Evolutionary conservation across 2,888 invertebrate genomes (phyloP).

Genomic region (Petrolisthes manimaculis): DNA sequence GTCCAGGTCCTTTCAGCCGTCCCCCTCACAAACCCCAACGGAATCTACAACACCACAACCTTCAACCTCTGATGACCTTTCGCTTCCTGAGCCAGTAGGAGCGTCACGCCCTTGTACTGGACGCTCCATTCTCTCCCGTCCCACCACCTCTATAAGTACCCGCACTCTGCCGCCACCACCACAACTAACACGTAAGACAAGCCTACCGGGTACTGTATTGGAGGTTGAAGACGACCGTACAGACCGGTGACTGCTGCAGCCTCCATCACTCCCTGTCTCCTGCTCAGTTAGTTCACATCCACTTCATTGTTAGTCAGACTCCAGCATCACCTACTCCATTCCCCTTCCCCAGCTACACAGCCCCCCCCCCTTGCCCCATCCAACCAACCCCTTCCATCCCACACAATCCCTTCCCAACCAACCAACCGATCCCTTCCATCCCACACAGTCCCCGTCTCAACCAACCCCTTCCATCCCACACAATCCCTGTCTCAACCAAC

Average conservation of each 20-base stretch:
- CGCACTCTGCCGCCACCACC: slow-evolving; percentile 27
- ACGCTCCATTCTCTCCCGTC: slow-evolving; percentile 36
- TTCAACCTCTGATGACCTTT: neutral
- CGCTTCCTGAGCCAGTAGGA: neutral
- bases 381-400: too few relatives aligned
- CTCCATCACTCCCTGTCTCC: too few relatives aligned
- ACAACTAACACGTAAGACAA: slow-evolving; percentile 38
- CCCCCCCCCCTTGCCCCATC: too few relatives aligned
- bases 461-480: too few relatives aligned
- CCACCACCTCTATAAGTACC: slow-evolving; percentile 50
- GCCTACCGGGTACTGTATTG: slow-evolving; percentile 38
- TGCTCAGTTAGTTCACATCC: too few relatives aligned
- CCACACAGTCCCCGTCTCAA: too few relatives aligned
- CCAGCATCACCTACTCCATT: too few relatives aligned
- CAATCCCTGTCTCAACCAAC: too few relatives aligned
- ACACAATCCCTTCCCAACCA: too few relatives aligned
- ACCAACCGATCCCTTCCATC: too few relatives aligned
- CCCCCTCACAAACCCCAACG: neutral
- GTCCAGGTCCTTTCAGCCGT: neutral
- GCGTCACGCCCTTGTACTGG: slow-evolving; percentile 29
- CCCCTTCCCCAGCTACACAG: too few relatives aligned
- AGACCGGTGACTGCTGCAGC: neutral
- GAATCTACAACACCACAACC: neutral
- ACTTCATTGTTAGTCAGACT: too few relatives aligned
- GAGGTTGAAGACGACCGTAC: slow-evolving; percentile 31